A percentile compares a stretch with the other conserved stretches of the same genome.
These are phyloP conservation scores for Acanthurus lineatus DNA, from an alignment of 2,797 vertebrate species.

Conservation along the genomic window DNA sequence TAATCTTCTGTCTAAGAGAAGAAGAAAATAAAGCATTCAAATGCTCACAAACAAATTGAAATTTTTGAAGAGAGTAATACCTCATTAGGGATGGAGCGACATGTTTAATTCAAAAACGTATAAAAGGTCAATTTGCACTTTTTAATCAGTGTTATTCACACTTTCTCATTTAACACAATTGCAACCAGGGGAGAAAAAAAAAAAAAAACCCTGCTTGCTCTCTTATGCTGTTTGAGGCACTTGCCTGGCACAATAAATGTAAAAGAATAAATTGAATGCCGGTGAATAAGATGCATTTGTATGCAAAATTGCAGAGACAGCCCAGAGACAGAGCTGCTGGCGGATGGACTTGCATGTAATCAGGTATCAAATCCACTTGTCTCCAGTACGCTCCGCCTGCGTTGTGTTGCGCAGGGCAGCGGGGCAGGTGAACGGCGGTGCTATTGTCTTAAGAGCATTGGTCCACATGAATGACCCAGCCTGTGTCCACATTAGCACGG, in stretches of 20 bases:
- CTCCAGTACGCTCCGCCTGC: conserved; percentile 33
- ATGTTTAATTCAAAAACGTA: conserved; percentile 35
- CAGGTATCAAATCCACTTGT: conserved; percentile 66
- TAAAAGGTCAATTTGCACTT: conserved; percentile 51
- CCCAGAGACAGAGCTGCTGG: conserved; percentile 64
- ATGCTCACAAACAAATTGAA: conserved; percentile 38
- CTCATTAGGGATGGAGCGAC: conserved; percentile 13
- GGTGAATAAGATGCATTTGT: conserved; percentile 74
- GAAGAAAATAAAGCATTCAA: conserved; percentile 29
- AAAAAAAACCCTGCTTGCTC: neutral
- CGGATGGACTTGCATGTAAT: conserved; percentile 73
- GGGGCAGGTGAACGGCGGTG: conserved; percentile 50
- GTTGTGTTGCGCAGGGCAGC: conserved; percentile 9
- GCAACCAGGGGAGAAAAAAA: neutral
- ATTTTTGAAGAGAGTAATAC: conserved; percentile 10
- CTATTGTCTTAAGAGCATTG: conserved; percentile 71
- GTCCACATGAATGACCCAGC: conserved; percentile 79
- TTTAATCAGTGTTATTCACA: conserved; percentile 49
- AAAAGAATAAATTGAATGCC: conserved; percentile 63
- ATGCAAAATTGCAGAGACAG: conserved; percentile 71
- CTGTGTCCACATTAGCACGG: conserved; percentile 76
- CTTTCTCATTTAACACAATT: conserved; percentile 41
- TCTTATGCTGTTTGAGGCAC: conserved; percentile 40
- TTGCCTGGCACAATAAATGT: conserved; percentile 43
- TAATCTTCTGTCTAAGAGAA: conserved; percentile 21